phyloP scores from a whole-genome alignment of 2,113 vertebrate species.

The Cygnus buccinator region DNA sequence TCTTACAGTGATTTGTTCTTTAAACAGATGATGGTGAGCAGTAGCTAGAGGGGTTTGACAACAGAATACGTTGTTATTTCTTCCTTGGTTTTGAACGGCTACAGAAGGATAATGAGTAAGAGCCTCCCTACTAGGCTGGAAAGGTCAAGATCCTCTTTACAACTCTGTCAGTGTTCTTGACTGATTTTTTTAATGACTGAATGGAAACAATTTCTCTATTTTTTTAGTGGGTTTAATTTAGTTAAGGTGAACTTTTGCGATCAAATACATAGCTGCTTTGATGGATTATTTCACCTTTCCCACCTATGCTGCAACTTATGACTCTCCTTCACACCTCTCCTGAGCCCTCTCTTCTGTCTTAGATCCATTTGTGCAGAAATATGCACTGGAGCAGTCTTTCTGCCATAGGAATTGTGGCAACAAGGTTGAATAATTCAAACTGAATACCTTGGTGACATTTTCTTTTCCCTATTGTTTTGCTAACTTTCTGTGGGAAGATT shows the following conservation, averaged over 20 bases:
- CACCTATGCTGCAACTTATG: background rate
- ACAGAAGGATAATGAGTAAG: background rate
- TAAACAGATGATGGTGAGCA: background rate
- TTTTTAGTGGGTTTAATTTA: background rate
- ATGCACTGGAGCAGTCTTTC: background rate
- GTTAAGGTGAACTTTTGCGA: background rate
- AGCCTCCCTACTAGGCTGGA: background rate
- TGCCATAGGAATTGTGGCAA: background rate
- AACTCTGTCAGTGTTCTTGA: background rate
- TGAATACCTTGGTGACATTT: background rate
- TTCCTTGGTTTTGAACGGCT: background rate
- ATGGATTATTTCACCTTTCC: background rate
- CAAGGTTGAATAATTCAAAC: background rate
- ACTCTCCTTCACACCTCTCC: background rate
- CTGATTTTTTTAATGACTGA: background rate
- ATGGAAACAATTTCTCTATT: background rate
- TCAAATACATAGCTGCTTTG: background rate
- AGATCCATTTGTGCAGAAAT: background rate
- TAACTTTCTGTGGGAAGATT: background rate
- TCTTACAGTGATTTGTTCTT: background rate
- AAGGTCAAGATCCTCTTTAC: conserved; percentile 33
- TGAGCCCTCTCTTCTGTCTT: background rate
- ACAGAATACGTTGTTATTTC: background rate
- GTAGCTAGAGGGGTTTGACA: background rate
- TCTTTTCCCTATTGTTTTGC: background rate